These are phyloP conservation scores for Sebastolobus altivelis DNA, from an alignment of 2,797 vertebrate genomes.

Conservation along the genomic window DNA sequence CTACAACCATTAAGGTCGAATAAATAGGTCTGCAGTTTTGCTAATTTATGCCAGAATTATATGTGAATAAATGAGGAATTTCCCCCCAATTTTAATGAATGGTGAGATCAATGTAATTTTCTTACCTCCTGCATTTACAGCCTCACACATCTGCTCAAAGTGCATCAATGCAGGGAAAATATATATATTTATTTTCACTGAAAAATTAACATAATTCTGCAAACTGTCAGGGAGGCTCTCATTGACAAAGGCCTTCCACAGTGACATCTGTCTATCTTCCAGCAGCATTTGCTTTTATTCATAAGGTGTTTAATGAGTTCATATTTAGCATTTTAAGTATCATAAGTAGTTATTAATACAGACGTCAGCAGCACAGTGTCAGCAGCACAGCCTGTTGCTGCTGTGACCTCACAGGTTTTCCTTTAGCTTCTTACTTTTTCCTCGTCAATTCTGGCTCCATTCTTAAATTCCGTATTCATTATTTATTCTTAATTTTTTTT, in stretches of 20 bases:
- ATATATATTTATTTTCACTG: background rate
- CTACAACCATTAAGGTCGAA: background rate
- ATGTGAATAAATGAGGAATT: constrained; percentile 11
- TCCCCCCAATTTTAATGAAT: background rate
- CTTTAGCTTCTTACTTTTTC: background rate
- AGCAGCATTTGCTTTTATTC: background rate
- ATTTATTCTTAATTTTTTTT: background rate
- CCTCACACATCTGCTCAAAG: background rate
- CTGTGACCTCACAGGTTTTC: background rate
- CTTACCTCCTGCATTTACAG: background rate
- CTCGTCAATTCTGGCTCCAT: background rate
- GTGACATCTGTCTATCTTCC: background rate
- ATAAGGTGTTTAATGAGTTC: background rate
- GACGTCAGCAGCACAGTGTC: background rate
- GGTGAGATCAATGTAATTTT: too few relatives aligned
- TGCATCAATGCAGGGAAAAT: background rate
- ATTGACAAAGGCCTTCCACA: background rate
- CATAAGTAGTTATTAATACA: background rate
- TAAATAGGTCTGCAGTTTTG: background rate
- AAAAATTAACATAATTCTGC: background rate
- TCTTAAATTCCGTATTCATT: background rate
- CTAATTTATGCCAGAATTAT: background rate
- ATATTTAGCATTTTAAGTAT: background rate
- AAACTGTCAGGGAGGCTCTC: background rate
- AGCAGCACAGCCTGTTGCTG: background rate